Percentiles rank a stretch among this genome's conserved stretches.
Evolutionary conservation across 2,888 invertebrate species (phyloP).

Genomic region (Epiblema foenella): DNA sequence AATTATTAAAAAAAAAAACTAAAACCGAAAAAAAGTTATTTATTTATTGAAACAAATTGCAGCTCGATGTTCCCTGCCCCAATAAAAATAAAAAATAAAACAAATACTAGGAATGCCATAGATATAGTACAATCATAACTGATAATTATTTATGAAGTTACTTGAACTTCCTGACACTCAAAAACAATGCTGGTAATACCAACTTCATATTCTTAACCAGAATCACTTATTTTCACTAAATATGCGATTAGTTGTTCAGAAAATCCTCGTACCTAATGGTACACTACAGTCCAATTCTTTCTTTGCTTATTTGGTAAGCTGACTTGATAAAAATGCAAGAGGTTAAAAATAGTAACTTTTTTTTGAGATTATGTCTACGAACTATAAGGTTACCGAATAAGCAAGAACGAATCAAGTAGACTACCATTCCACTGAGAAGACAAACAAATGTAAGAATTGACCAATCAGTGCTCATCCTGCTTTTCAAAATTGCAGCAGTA

Average conservation of each 20-base stretch:
- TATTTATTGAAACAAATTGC: constrained; percentile 58
- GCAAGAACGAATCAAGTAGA: not conserved
- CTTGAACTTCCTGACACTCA: constrained; percentile 1
- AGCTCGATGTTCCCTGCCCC: constrained; percentile 62
- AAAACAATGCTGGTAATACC: constrained; percentile 1
- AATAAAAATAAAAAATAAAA: constrained; percentile 56
- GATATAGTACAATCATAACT: constrained; percentile 28
- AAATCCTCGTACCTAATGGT: not conserved
- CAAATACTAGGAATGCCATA: constrained; percentile 59
- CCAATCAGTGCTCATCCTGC: too few species aligned
- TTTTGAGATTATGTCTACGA: not conserved
- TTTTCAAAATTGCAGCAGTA: too few species aligned
- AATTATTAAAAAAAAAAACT: constrained; percentile 47
- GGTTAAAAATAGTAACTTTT: not conserved
- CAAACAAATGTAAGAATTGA: too few species aligned
- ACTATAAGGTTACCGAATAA: not conserved
- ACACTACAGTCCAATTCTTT: constrained; percentile 3
- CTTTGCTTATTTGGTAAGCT: not conserved
- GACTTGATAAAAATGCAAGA: not conserved
- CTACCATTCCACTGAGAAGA: not conserved
- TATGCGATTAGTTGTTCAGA: constrained; percentile 8
- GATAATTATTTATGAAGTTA: not conserved
- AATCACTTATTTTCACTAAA: constrained; percentile 21
- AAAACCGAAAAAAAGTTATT: constrained; percentile 42
- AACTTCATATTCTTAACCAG: constrained; percentile 1